These are phyloP conservation scores for Chironex yamaguchii DNA, from an alignment of 30 jellyfish, hydroid and myxozoan genomes.

Conservation along the genomic window DNA sequence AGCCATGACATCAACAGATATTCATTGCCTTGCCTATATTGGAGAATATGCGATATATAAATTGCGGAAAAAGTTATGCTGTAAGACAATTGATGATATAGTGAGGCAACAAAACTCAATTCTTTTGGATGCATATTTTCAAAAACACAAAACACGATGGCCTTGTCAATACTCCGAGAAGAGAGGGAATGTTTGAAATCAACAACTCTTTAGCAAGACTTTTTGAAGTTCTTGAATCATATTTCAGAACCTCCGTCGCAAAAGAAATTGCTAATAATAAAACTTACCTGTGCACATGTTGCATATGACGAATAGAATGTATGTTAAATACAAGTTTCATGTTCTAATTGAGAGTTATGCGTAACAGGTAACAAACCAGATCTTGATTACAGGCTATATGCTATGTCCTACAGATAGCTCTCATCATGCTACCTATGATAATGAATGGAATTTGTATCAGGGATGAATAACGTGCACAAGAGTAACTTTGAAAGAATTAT, in stretches of 20 bases:
- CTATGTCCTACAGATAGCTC: neutral
- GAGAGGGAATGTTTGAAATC: slow-evolving; percentile 60
- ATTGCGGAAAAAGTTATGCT: slow-evolving; percentile 45
- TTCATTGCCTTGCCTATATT: slow-evolving; percentile 35
- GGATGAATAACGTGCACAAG: neutral
- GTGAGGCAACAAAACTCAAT: slow-evolving; percentile 65
- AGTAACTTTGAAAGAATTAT: neutral
- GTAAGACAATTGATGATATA: slow-evolving; percentile 32
- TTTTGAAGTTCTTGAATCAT: slow-evolving; percentile 28
- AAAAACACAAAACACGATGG: slow-evolving; percentile 33
- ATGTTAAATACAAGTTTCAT: slow-evolving; percentile 41
- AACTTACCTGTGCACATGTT: slow-evolving; percentile 54
- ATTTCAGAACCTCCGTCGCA: slow-evolving; percentile 25
- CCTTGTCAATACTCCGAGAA: slow-evolving; percentile 62
- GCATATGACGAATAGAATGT: slow-evolving; percentile 36
- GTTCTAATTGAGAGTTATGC: slow-evolving; percentile 61
- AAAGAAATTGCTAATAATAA: slow-evolving; percentile 1
- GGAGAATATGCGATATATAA: slow-evolving; percentile 37
- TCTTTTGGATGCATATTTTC: slow-evolving; percentile 59
- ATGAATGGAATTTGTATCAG: neutral
- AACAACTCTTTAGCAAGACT: slow-evolving; percentile 40
- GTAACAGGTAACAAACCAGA: slow-evolving; percentile 14
- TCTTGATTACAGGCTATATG: neutral
- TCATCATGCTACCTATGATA: slow-evolving; percentile 11
- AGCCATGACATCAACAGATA: slow-evolving; percentile 23